These are phyloP conservation scores for Falcunculus frontatus DNA, from an alignment of 2,113 vertebrate species.

Conservation along the genomic window DNA sequence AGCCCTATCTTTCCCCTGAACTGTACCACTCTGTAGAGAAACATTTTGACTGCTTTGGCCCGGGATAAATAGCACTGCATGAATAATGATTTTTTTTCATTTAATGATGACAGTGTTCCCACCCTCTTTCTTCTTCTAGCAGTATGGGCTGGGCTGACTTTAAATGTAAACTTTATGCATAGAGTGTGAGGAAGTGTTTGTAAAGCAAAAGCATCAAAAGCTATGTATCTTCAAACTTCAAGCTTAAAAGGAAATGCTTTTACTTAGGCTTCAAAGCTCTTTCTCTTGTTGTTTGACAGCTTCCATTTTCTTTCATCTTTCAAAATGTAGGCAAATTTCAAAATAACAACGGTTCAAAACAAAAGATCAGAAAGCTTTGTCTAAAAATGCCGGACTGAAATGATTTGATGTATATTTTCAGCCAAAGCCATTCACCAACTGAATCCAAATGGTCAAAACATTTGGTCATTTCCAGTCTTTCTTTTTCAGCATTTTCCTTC, in stretches of 20 bases:
- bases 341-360: neutral
- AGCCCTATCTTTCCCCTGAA: neutral
- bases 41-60: neutral
- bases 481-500: neutral
- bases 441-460: neutral
- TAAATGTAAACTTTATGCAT: neutral
- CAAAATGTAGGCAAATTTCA: conserved; percentile 15
- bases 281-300: conserved; percentile 23
- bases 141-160: neutral
- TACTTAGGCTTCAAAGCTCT: conserved; percentile 54
- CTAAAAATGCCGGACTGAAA: neutral
- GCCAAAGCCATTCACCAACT: neutral
- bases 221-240: conserved; percentile 10
- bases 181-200: neutral
- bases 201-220: conserved; percentile 57
- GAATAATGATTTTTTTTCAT: neutral
- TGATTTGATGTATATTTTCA: conserved; percentile 1
- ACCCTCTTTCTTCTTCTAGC: neutral
- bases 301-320: conserved; percentile 51
- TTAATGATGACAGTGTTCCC: neutral
- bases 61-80: neutral
- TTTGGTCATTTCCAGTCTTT: neutral
- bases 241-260: conserved; percentile 36
- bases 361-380: conserved; percentile 50
- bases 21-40: neutral